Evolutionary conservation across 92 coral and sea anemone genomes (phyloP), one percentile per base, ranked within the genome.

Genomic region (Micromussa lordhowensis): DNA sequence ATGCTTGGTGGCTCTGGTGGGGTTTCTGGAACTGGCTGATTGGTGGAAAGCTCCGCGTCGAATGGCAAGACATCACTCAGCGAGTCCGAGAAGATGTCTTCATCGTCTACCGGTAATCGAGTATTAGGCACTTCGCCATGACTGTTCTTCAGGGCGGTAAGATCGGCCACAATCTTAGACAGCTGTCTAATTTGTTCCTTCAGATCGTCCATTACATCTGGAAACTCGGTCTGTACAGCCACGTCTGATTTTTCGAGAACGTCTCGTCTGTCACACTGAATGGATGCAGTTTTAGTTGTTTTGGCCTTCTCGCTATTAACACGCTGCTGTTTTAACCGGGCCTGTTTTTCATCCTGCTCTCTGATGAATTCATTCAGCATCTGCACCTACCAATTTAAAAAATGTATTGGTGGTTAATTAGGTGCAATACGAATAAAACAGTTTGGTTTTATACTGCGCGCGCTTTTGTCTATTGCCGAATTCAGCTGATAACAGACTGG

Each of bases 21-120:
- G n/a, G 63, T 78, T 77, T 78, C 82, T 78, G 82, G 82, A 48
- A 78, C 66, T 78, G 82, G 82, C 68, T 53, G 82, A 78, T 78
- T 77, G 51, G 68, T 78, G 82, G 64, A 44, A 78, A 78, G 64
- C 51, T 51, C 68, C 82, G 64, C 64, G 36, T 78, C 38, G 63
- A 78, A 78, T 78, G 82, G 82, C 64, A 53, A 44, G 82, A 55
- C 82, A 76, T 76, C 59, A 12, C 80, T 76, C 9, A 78, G 64
- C 17, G 82, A 78, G 63, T 78, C 82, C 38, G 66, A 78, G 82
- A 78, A 68, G 82, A 78, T 78, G 63, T 49, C 82, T 78, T 26
- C 82, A 68, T 51, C 82, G 82, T 48, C n/a, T n/a, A n/a, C n/a
- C n/a, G n/a, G n/a, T 44, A 48, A 78, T 16, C 51, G 82, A 78